Evolutionary conservation across 2,888 invertebrate species (phyloP), one percentile per base, ranked within the genome.

Genomic region (Ptychoptera albimana): DNA sequence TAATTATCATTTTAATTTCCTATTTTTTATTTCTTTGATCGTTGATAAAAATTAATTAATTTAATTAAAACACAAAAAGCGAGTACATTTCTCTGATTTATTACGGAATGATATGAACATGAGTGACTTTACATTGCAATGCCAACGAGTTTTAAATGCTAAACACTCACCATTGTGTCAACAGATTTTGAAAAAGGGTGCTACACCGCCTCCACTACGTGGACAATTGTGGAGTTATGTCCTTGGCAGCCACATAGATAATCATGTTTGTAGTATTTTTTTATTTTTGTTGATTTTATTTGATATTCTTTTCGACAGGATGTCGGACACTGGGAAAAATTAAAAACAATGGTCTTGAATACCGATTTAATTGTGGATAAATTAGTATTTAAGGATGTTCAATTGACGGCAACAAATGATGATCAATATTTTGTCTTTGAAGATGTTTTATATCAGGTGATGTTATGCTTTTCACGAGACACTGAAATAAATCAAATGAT

Each of bases 341-440:
- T 96, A 48, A 91, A 87, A 59, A 75, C 72, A 48, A 76, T 77
- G 54, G 92, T 93, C 0, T 63, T 92, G 35, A 83, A 84, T 54
- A 86, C 86, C 54, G 93, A 94, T 59, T 74, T 94, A 45, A 82
- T 96, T 71, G 84, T 92, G 31, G 94, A 96, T 62, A 91, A 89
- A 62, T 69, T 96, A 8, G 84, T 94, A 53, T 88, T 93, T 54
- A 96, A 94, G 71, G 96, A 96, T 60, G 87, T 96, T 8, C 92
- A 92, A 63, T 64, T 94, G 47, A 96, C 94, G 1, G 92, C 94
- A 0, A 91, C 92, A 9, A 96, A 96, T 62, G 94, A 96, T 60
- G 94, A 96, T 63, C 94, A 94, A 61, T 94, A 94, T 61, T 96
- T 96, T 61, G 93, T 96, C 0, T 96, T 93, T 61, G 94, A 96